Base-by-base conservation (phyloP, 53 echinoderm and acorn worm genomes). In the Holothuria leucospilota region DNA sequence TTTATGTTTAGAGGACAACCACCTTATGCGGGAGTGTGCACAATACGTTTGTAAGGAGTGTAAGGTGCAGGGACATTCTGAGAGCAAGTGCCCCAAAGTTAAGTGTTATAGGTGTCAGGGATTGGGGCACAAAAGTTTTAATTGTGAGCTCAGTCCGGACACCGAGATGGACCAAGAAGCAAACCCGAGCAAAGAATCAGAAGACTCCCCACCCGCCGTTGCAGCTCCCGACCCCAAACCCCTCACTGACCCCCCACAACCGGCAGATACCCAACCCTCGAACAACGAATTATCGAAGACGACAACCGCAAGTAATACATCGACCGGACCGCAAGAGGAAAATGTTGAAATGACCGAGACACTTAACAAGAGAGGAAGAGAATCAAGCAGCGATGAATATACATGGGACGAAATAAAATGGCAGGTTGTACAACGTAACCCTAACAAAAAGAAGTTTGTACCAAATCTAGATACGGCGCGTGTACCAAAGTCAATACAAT, bases 371-470 rank as follows among this genome's bases (percentile, higher is more conserved):
- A 20, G 28, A 34, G 71, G 21, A 16, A 29, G 34, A 71, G 71
- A 71, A 15, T 39, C 71, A 7, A 71, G 71, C 18, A 38, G 39
- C 8, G 52, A 52, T 52, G 40, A 71, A 13, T 29, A 25, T 29
- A 2, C 28, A 29, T 16, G 4, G 30, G 3, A 69, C 28, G 69
- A 28, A 14, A 69, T 15, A 6, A 69, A 16, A 28, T 69, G 69
- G 69, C 69, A 26, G 69, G 40, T 69, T 14, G 69, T 69, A 8
- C 18, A 38, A 13, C 16, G 7, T 16, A 29, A 25, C 27, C 69
- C 26, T 27, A 69, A 24, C 69, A 69, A 69, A 14, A 69, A 69
- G 14, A 69, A 69, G 69, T 69, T 69, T 69, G 69, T 69, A 7
- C 69, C 69, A 6, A 69, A 69, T 69, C 24, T 29, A 24, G 38